Base-by-base conservation (phyloP, 2,888 invertebrate genomes). In the Apodemia mormo region DNA sequence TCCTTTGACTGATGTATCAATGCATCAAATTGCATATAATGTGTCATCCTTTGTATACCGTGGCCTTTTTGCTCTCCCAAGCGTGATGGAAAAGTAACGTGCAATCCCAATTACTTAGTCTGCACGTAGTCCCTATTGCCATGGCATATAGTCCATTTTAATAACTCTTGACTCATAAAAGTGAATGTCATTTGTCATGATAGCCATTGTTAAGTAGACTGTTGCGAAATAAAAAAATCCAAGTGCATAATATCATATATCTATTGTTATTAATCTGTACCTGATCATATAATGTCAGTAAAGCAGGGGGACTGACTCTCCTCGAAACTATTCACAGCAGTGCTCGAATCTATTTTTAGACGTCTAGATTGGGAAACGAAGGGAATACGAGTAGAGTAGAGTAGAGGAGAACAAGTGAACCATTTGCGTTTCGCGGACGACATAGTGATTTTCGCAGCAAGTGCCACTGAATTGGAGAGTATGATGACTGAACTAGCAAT, bases 1-100 rank as follows among this genome's bases (percentile, higher is more conserved):
- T 64, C 61, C 37, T 64, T 64, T 64, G 6, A 61, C 37, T 64
- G 14, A 37, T 8, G 2, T 37, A 61, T 22, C 0, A 64, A 64
- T 33, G 61, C 14, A 64, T 2, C 0, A 7, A 64, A 64, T 64
- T 33, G 14, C n/a, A 14, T 14, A 12, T 70, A 64, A 78, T 79
- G 79, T 81, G 78, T 79, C 82, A 84, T 81, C 77, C 80, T 79
- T 77, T 81, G 81, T 81, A 66, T 72, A 67, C 45, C 68, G 66
- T 74, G 81, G 75, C 85, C 84, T 82, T 76, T 71, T 78, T 82
- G 75, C 66, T 73, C 79, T 75, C 49, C 75, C 75, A 72, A 71
- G 79, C 82, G 79, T 78, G 76, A 75, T 72, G 54, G 68, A 68
- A 70, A 68, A 61, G 61, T 69, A 70, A 70, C 68, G 70, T 58